phyloP scores from a whole-genome alignment of 2,113 vertebrate genomes.

The Saccopteryx bilineata region DNA sequence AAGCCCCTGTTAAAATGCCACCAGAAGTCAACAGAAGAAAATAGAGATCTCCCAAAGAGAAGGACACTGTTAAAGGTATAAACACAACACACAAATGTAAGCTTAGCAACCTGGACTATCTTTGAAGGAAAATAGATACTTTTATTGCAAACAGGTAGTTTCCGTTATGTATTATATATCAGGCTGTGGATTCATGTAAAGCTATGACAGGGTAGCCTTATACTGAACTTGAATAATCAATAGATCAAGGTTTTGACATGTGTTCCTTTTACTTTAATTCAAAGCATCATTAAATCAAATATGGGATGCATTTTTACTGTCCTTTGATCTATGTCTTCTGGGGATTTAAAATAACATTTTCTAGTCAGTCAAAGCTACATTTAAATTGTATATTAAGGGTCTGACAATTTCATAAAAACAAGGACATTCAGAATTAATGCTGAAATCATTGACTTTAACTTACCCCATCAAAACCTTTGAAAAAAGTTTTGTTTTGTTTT shows the following conservation, averaged over 20 bases:
- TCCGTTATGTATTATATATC: conserved; percentile 61
- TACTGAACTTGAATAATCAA: conserved; percentile 75
- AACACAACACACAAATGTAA: neutral
- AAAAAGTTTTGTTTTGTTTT: neutral
- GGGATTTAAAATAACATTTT: conserved; percentile 78
- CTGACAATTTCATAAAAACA: conserved; percentile 70
- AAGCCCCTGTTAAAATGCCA: neutral
- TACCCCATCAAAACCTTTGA: conserved; percentile 17
- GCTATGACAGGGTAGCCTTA: conserved; percentile 51
- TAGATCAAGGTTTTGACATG: conserved; percentile 79
- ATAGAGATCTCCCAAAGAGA: neutral
- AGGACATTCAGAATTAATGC: conserved; percentile 69
- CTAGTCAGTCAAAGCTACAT: conserved; percentile 72
- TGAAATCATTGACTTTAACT: conserved; percentile 73
- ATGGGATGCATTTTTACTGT: conserved; percentile 75
- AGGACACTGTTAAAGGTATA: neutral
- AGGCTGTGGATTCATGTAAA: conserved; percentile 30
- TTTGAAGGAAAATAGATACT: conserved; percentile 51
- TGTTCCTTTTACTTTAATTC: conserved; percentile 78
- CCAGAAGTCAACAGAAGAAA: neutral
- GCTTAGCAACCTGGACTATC: neutral
- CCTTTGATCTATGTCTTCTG: conserved; percentile 78
- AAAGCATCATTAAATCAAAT: conserved; percentile 81
- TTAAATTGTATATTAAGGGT: conserved; percentile 74
- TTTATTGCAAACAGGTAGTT: conserved; percentile 62